Percentiles rank a stretch among this genome's conserved stretches.
Evolutionary conservation across 2,797 vertebrate genomes (phyloP).

Genomic region (Bradypodion pumilum): DNA sequence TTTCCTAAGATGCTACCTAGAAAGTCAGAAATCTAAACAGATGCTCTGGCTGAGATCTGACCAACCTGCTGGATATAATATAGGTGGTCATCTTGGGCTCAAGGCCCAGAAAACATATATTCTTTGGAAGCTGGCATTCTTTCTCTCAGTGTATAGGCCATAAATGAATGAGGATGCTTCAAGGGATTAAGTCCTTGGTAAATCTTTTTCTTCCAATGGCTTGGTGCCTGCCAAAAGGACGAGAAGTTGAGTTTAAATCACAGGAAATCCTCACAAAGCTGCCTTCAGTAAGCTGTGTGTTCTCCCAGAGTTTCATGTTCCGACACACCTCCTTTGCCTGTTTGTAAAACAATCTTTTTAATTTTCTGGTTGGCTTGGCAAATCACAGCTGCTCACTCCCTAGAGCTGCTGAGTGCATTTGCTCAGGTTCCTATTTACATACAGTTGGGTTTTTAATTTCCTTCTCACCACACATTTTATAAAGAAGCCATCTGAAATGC

Average conservation of each 20-base stretch:
- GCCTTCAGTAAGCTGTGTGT: constrained; percentile 5
- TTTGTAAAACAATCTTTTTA: constrained; percentile 40
- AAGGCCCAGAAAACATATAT: not conserved
- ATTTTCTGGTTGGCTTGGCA: constrained; percentile 66
- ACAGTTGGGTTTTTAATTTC: not conserved
- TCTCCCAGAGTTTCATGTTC: not conserved
- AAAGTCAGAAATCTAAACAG: not conserved
- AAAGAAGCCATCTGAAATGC: not conserved
- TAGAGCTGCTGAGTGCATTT: constrained; percentile 35
- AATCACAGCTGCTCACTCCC: constrained; percentile 53
- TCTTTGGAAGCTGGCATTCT: not conserved
- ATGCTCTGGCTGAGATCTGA: not conserved
- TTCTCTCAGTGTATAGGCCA: not conserved
- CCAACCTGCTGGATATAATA: not conserved
- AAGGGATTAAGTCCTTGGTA: constrained; percentile 13
- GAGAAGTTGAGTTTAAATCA: constrained; percentile 22
- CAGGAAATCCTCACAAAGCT: constrained; percentile 13
- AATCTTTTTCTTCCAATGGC: constrained; percentile 16
- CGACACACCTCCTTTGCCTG: not conserved
- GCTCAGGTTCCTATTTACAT: constrained; percentile 20
- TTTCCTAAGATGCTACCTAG: not conserved
- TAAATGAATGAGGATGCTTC: not conserved
- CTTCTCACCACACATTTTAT: fast-evolving
- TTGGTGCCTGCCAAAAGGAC: constrained; percentile 17
- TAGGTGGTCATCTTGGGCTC: not conserved